Conservation (phyloP, 2,113 vertebrate species). For the Neogobius melanostomus region DNA sequence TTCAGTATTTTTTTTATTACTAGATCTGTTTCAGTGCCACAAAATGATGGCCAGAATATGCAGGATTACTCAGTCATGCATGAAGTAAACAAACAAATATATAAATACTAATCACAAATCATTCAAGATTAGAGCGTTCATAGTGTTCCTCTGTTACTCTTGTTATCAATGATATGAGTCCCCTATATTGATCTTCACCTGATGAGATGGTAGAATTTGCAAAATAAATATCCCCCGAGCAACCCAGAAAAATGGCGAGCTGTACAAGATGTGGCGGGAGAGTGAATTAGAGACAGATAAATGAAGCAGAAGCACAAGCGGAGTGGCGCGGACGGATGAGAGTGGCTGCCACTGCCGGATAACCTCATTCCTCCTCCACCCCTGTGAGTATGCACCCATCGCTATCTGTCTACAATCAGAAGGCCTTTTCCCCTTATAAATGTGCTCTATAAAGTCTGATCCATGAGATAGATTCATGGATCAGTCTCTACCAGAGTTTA, state of each 20-base stretch:
- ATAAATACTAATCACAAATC: no score
- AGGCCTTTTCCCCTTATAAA: constrained; percentile 39
- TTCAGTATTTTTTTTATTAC: no score
- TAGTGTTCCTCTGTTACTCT: not conserved
- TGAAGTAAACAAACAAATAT: no score
- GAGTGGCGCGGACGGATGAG: constrained; percentile 25
- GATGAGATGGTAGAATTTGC: constrained; percentile 34
- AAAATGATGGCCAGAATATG: no score
- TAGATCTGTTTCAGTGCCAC: no score
- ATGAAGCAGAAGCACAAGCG: constrained; percentile 32
- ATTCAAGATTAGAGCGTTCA: no score
- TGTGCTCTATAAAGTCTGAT: constrained; percentile 35
- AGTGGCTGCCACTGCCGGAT: constrained; percentile 35
- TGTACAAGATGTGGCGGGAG: constrained; percentile 31
- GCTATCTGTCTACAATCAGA: constrained; percentile 19
- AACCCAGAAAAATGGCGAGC: constrained; percentile 37
- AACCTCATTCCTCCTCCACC: constrained; percentile 34
- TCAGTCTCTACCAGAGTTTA: no score
- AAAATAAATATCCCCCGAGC: constrained; percentile 33
- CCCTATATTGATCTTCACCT: constrained; percentile 33
- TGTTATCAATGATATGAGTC: no score
- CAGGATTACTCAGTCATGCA: no score
- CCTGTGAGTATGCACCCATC: not conserved
- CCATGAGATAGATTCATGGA: constrained; percentile 29
- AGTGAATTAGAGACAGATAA: constrained; percentile 49